Evolutionary conservation across 2,888 invertebrate species (phyloP).

Genomic region (Drosophila austrosaltans): DNA sequence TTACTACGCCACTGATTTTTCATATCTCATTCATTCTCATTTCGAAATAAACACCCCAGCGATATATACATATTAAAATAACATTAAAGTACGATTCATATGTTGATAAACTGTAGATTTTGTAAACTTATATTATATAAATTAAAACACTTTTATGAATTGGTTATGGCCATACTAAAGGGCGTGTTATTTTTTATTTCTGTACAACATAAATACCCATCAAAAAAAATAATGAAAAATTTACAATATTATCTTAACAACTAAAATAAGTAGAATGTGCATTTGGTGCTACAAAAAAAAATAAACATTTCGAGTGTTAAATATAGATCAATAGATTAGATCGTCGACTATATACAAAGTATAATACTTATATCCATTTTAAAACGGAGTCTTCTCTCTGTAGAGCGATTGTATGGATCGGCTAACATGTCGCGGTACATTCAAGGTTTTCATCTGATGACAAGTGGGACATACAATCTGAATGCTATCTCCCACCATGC

Average conservation of each 20-base stretch:
- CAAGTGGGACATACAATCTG: conserved; percentile 67
- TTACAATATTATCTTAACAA: conserved; percentile 38
- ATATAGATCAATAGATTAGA: background rate
- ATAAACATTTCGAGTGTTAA: conserved; percentile 49
- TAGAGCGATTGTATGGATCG: conserved; percentile 63
- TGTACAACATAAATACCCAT: conserved; percentile 52
- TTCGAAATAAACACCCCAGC: too few relatives aligned
- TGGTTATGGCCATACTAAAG: background rate
- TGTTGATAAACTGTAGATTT: too few relatives aligned
- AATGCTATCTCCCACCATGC: conserved; percentile 58
- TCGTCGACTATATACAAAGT: conserved; percentile 28
- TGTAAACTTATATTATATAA: too few relatives aligned
- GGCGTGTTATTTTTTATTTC: conserved; percentile 52
- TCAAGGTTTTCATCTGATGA: conserved; percentile 65
- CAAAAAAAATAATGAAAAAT: conserved; percentile 21
- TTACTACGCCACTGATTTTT: too few relatives aligned
- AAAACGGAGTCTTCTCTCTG: conserved; percentile 70
- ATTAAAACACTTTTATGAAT: too few relatives aligned
- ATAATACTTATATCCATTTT: background rate
- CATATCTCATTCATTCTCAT: too few relatives aligned
- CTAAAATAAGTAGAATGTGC: conserved; percentile 64
- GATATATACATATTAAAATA: too few relatives aligned
- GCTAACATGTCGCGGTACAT: conserved; percentile 65
- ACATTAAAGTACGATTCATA: too few relatives aligned
- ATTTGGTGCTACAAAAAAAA: conserved; percentile 56